Conservation (phyloP, 30 jellyfish, hydroid and myxozoan species). For the Hydractinia symbiolongicarpus region DNA sequence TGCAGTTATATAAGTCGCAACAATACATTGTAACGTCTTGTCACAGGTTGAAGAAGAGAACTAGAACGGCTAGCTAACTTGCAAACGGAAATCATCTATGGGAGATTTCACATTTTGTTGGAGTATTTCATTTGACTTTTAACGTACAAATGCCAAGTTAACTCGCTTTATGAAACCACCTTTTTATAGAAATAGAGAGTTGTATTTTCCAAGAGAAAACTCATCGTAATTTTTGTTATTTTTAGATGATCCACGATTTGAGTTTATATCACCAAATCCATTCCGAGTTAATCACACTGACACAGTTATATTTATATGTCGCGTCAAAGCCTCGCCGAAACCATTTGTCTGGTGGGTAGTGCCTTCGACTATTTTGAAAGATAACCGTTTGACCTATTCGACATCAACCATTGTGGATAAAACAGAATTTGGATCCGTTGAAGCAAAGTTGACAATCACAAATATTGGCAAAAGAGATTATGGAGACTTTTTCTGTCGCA, state of each 20-base stretch:
- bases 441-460: conserved; percentile 13
- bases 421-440: conserved; percentile 26
- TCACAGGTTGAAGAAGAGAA: no score
- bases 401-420: neutral
- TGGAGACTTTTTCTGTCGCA: conserved; percentile 8
- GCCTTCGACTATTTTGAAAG: neutral
- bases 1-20: no score
- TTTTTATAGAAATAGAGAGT: no score
- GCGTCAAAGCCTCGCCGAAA: conserved; percentile 30
- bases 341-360: conserved; percentile 23
- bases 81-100: no score
- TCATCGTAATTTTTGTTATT: neutral
- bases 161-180: no score
- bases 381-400: neutral
- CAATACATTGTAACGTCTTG: no score
- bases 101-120: no score
- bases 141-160: no score
- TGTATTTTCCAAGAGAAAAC: no score
- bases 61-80: no score
- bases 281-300: neutral
- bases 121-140: no score
- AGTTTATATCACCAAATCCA: conserved; percentile 23
- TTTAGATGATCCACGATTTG: conserved; percentile 20
- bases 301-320: conserved; percentile 17
- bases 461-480: conserved; percentile 4